Evolutionary conservation across 1,140 invertebrate species (phyloP).

Genomic region (Formica selysi): DNA sequence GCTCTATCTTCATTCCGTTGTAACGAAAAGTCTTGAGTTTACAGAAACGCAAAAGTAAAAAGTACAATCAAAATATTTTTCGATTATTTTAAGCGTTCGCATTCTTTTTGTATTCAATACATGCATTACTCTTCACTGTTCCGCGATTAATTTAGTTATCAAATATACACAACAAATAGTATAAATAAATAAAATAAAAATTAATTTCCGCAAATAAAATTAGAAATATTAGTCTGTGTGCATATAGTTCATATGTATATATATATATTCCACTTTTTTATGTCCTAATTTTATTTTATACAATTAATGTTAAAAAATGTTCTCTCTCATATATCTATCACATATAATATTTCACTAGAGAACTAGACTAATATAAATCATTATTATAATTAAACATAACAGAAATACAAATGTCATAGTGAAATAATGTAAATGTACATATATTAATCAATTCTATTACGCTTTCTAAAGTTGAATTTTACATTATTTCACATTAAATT

Average conservation of each 20-base stretch:
- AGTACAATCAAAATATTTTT: conserved; percentile 34
- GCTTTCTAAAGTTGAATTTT: conserved; percentile 4
- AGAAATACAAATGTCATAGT: conserved; percentile 22
- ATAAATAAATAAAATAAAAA: conserved; percentile 35
- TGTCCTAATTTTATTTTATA: background rate
- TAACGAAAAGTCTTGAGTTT: conserved; percentile 24
- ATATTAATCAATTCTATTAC: background rate
- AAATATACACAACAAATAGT: conserved; percentile 42
- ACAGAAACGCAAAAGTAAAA: conserved; percentile 10
- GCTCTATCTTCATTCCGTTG: background rate
- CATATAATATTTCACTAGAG: conserved; percentile 16
- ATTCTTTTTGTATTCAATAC: conserved; percentile 60
- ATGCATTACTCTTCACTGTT: conserved; percentile 61
- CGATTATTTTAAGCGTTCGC: background rate
- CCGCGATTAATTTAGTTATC: background rate
- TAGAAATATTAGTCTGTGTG: conserved; percentile 16
- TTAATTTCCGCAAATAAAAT: conserved; percentile 7
- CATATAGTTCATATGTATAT: background rate
- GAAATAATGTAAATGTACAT: conserved; percentile 37
- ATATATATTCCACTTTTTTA: too few relatives aligned
- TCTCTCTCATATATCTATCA: conserved; percentile 1
- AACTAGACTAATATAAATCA: conserved; percentile 22
- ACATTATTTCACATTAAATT: conserved; percentile 53
- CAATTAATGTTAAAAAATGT: conserved; percentile 26
- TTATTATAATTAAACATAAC: conserved; percentile 41